Evolutionary conservation across 2,113 vertebrate genomes (phyloP).

Genomic region (Apeltes quadracus): DNA sequence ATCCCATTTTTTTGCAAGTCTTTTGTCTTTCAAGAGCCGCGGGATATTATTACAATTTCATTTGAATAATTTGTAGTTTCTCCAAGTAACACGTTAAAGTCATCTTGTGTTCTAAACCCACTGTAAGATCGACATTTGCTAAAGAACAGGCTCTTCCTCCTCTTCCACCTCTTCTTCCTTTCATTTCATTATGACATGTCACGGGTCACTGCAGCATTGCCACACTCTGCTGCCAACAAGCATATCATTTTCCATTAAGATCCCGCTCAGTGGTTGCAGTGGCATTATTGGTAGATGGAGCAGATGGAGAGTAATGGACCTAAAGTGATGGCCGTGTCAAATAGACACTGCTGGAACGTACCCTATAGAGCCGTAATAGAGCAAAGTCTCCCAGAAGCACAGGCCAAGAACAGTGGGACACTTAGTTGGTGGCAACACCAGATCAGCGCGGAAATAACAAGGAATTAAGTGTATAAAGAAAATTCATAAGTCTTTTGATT

Average conservation of each 20-base stretch:
- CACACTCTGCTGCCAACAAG: constrained; percentile 73
- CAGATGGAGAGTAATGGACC: constrained; percentile 69
- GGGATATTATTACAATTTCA: not conserved
- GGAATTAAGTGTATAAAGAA: not conserved
- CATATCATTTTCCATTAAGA: constrained; percentile 77
- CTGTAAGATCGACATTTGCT: constrained; percentile 7
- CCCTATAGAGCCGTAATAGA: constrained; percentile 42
- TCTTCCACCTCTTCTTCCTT: constrained; percentile 32
- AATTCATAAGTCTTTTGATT: not conserved
- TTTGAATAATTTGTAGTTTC: not conserved
- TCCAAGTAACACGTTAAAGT: not conserved
- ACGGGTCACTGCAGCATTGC: constrained; percentile 67
- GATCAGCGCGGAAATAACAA: constrained; percentile 3
- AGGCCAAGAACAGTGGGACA: constrained; percentile 7
- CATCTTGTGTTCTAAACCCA: not conserved
- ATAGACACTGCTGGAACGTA: constrained; percentile 46
- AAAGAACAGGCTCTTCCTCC: constrained; percentile 4
- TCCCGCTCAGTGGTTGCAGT: constrained; percentile 58
- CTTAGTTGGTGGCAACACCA: not conserved
- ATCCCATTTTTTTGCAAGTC: not conserved
- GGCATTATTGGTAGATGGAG: constrained; percentile 65
- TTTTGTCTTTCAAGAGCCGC: not conserved
- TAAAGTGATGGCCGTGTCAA: constrained; percentile 67
- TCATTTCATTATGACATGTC: constrained; percentile 70
- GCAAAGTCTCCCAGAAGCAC: constrained; percentile 35